Percentiles rank a stretch among this genome's conserved stretches.
phyloP scores from a whole-genome alignment of 1,140 invertebrate species.

The Megalopta genalis region DNA sequence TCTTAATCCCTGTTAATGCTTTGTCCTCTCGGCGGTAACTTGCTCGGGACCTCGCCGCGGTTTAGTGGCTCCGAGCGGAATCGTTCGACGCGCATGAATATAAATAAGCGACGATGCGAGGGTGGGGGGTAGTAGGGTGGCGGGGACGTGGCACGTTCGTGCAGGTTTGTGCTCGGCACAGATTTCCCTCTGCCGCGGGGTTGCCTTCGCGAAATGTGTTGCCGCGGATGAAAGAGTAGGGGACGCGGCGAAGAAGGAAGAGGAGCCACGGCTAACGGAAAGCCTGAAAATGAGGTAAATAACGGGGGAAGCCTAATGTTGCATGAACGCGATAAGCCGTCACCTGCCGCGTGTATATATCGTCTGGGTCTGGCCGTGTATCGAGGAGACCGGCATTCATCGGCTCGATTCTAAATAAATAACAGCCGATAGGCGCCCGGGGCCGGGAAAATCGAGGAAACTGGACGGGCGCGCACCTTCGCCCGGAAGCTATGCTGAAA shows the following conservation, averaged over 20 bases:
- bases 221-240: conserved; percentile 26
- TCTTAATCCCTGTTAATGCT: background rate
- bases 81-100: conserved; percentile 18
- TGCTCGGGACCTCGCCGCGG: background rate
- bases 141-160: background rate
- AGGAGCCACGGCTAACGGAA: conserved; percentile 57
- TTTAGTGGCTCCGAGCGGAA: background rate
- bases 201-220: conserved; percentile 48
- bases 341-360: conserved; percentile 62
- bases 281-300: conserved; percentile 71
- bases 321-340: conserved; percentile 79
- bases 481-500: background rate
- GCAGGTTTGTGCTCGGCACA: conserved; percentile 23
- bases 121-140: no score
- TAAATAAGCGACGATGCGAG: conserved; percentile 46
- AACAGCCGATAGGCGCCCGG: conserved; percentile 62
- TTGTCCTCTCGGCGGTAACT: background rate
- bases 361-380: conserved; percentile 38
- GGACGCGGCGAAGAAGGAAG: conserved; percentile 21
- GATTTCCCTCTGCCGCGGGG: conserved; percentile 40
- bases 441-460: background rate
- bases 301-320: conserved; percentile 78
- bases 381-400: conserved; percentile 62
- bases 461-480: conserved; percentile 3
- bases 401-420: conserved; percentile 72